Evolutionary conservation across 2,797 vertebrate species (phyloP).

Genomic region (Malacoraja senta): DNA sequence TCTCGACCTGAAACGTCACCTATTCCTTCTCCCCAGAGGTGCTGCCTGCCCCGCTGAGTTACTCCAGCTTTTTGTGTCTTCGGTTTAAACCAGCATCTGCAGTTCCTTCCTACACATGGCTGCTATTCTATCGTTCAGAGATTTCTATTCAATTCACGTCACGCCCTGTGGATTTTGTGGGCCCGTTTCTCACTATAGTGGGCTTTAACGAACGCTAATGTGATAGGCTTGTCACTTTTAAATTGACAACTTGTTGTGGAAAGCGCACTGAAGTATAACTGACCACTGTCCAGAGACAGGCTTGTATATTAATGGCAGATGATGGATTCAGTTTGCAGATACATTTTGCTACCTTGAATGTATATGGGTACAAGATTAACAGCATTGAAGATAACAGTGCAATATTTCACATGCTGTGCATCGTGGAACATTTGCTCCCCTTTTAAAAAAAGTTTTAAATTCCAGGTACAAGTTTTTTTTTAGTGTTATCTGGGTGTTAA

Average conservation of each 20-base stretch:
- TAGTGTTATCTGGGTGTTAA: background rate
- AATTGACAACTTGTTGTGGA: conserved; percentile 16
- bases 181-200: background rate
- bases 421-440: background rate
- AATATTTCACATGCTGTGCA: background rate
- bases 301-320: background rate
- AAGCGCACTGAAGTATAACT: conserved; percentile 3
- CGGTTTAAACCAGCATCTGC: no score
- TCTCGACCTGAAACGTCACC: no score
- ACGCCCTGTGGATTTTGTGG: background rate
- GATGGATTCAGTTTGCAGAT: background rate
- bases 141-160: background rate
- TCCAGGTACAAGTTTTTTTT: background rate
- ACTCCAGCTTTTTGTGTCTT: no score
- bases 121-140: background rate
- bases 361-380: background rate
- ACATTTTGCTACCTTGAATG: background rate
- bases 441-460: background rate
- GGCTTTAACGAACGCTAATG: conserved; percentile 13
- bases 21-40: no score
- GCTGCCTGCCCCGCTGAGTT: no score
- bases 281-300: background rate
- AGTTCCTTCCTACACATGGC: no score
- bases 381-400: background rate
- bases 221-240: conserved; percentile 13